Conservation (phyloP, 2,797 vertebrate genomes). For the Cottoperca gobio region DNA sequence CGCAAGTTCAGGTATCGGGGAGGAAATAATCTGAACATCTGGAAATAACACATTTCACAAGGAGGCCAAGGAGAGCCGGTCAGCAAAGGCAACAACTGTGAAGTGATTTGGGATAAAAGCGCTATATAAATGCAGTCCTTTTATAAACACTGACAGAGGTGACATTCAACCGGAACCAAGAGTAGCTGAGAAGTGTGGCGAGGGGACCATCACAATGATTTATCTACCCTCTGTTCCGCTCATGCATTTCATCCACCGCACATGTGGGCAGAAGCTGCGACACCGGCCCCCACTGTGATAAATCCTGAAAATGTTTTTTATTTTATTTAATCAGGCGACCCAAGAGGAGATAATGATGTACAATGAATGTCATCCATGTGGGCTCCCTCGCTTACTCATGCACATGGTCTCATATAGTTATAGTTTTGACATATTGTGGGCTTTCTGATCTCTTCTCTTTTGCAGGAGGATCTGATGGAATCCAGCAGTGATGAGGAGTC, state of each 20-base stretch:
- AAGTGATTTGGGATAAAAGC: no score
- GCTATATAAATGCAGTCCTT: no score
- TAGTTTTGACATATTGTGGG: background rate
- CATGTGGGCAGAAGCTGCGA: background rate
- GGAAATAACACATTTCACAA: conserved; percentile 29
- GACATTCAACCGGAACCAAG: conserved; percentile 69
- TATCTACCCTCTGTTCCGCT: conserved; percentile 10
- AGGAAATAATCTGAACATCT: no score
- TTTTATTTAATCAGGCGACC: conserved; percentile 1
- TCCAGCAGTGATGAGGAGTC: conserved; percentile 89
- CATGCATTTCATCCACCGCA: background rate
- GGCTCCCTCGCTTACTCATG: background rate
- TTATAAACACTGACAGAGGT: conserved; percentile 50
- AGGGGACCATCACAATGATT: conserved; percentile 14
- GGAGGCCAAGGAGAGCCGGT: background rate
- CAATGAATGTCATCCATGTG: conserved; percentile 22
- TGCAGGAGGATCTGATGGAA: conserved; percentile 84
- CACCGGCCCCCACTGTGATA: background rate
- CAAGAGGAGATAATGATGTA: conserved; percentile 5
- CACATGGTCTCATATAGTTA: conserved; percentile 13
- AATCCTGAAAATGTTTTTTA: conserved; percentile 1
- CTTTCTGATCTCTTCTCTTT: background rate
- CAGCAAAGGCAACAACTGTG: background rate
- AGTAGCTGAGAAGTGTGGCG: conserved; percentile 16
- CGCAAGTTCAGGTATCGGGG: no score